phyloP scores from a whole-genome alignment of 2,797 vertebrate genomes.

The Propithecus deckenii region DNA sequence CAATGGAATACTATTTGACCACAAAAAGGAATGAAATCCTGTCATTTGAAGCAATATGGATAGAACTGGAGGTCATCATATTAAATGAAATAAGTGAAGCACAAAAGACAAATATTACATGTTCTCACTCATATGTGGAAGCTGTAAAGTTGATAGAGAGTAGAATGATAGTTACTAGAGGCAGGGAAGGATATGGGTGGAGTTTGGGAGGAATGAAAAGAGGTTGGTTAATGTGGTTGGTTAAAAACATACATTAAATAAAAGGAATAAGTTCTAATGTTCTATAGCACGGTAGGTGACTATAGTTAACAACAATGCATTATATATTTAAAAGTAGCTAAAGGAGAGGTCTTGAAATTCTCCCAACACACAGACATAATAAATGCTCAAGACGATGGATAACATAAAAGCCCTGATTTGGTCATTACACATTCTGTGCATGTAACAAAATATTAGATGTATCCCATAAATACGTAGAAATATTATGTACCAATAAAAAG shows the following conservation, averaged over 20 bases:
- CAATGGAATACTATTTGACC: neutral
- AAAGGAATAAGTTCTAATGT: neutral
- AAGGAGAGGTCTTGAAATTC: neutral
- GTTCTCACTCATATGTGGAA: neutral
- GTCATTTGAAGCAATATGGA: neutral
- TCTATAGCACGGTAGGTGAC: neutral
- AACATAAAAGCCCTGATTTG: neutral
- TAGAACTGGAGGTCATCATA: neutral
- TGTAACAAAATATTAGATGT: neutral
- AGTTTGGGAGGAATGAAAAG: neutral
- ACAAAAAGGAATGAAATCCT: neutral
- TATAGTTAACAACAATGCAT: neutral
- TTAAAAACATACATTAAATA: neutral
- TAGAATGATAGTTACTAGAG: neutral
- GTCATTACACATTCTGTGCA: neutral
- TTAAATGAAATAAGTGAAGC: neutral
- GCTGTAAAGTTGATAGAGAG: neutral
- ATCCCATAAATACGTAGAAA: neutral
- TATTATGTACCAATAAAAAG: neutral
- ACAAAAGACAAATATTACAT: neutral
- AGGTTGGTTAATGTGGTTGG: neutral
- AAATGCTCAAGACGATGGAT: neutral
- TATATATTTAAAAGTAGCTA: neutral
- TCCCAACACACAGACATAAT: neutral
- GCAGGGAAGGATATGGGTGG: neutral